A percentile compares a stretch with the other conserved stretches of the same genome.
Conservation (phyloP, 2,888 invertebrate genomes). For the Cynaeus angustus region DNA sequence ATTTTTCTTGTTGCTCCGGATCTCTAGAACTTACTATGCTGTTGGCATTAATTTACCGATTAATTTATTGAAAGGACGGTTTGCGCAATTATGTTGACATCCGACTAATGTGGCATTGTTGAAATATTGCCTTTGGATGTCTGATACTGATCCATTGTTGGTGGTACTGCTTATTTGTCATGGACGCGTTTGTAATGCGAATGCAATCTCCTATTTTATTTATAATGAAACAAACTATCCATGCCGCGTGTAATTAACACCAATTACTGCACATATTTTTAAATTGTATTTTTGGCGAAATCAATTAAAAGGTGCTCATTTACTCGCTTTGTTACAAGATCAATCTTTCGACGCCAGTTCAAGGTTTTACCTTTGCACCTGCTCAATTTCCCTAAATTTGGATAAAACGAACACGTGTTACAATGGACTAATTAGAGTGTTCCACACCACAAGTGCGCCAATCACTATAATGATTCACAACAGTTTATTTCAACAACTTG, state of each 20-base stretch:
- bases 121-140: slow-evolving; percentile 26
- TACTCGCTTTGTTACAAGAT: too few species aligned
- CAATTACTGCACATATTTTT: too few species aligned
- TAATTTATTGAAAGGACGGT: slow-evolving; percentile 30
- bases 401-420: slow-evolving; percentile 20
- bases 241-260: too few species aligned
- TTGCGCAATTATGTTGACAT: slow-evolving; percentile 35
- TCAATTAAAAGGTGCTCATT: too few species aligned
- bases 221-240: background rate
- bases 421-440: slow-evolving; percentile 20
- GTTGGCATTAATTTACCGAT: slow-evolving; percentile 25
- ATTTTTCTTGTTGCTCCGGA: background rate
- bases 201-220: background rate
- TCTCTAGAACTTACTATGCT: slow-evolving; percentile 16
- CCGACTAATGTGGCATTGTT: slow-evolving; percentile 35
- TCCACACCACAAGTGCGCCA: slow-evolving; percentile 32
- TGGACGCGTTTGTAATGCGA: background rate
- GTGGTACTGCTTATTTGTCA: slow-evolving; percentile 15
- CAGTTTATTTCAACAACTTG: slow-evolving; percentile 40
- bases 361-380: too few species aligned
- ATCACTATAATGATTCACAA: slow-evolving; percentile 35
- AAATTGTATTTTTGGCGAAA: too few species aligned
- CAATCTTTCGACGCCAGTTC: too few species aligned
- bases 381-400: too few species aligned
- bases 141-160: slow-evolving; percentile 25